phyloP scores from a whole-genome alignment of 2,797 vertebrate species.

The Chaetophractus vellerosus region DNA sequence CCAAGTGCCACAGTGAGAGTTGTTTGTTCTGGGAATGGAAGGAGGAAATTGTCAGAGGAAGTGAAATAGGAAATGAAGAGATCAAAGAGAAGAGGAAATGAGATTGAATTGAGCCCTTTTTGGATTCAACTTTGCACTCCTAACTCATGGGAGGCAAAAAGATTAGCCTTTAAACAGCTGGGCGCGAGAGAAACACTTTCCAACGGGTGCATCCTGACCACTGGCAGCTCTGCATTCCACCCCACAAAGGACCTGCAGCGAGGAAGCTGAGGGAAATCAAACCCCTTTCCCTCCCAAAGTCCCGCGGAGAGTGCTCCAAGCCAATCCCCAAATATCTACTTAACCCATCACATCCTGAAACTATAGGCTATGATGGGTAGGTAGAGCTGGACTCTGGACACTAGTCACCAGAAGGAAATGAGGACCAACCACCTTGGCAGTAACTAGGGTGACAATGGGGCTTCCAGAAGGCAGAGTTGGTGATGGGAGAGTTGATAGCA shows the following conservation, averaged over 20 bases:
- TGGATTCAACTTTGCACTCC: conserved; percentile 84
- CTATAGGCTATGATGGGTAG: accelerated
- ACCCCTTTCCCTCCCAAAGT: not conserved
- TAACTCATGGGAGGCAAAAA: conserved; percentile 68
- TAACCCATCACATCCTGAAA: not conserved
- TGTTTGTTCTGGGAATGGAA: conserved; percentile 84
- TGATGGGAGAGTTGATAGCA: not conserved
- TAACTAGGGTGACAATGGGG: not conserved
- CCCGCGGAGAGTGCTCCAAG: not conserved
- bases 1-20: conserved; percentile 75
- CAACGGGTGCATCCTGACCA: conserved; percentile 28
- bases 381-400: not conserved
- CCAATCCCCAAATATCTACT: not conserved
- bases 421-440: not conserved
- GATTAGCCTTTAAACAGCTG: conserved; percentile 50
- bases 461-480: not conserved
- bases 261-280: not conserved
- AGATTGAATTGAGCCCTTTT: conserved; percentile 87
- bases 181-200: conserved; percentile 47
- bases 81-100: conserved; percentile 89
- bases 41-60: conserved; percentile 88
- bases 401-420: not conserved
- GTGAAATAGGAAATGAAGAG: conserved; percentile 89
- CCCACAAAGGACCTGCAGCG: accelerated
- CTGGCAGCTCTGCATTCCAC: not conserved